Base-by-base conservation (phyloP, 2,888 invertebrate genomes). In the Clivina fossor region DNA sequence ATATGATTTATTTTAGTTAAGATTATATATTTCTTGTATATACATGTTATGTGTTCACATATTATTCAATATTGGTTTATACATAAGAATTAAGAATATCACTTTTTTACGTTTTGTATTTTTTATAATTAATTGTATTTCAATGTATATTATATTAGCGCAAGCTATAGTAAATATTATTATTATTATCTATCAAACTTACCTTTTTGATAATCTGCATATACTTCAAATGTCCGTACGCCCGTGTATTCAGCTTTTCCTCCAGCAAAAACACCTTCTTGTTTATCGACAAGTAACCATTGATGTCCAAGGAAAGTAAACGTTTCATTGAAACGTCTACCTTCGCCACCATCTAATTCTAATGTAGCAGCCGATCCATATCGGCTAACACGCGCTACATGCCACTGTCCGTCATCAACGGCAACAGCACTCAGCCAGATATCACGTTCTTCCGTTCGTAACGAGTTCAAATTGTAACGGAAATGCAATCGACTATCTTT, bases 341-440 rank as follows among this genome's bases (percentile, higher is more conserved):
- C 96, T 76, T 96, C 96, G 1, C 97, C 97, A 2, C 94, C 94
- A 69, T 98, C 97, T 61, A 97, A 77, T 71, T 92, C 92, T 58
- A 98, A 76, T 46, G 91, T 91, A 8, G 96, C 94, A 5, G 93
- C 92, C 41, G 92, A 92, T 30, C 96, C 96, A 64, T 91, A 93
- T 51, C 97, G 83, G 64, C 90, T 89, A 0, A 96, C 90, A 62
- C 89, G 83, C 3, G 93, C 93, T 49, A 91, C 91, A 71, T 98
- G 97, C 97, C 97, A 97, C 67, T 94, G 93, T 1, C 97, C 97
- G 71, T 96, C 93, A 68, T 94, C 93, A 2, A 96, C 94, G 1
- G 89, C 84, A 19, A 95, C 88, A 3, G 91, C 88, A 64, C 90
- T 89, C 44, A 95, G 76, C 90, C 92, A 91, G 64, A 97, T 86